Percentiles rank a stretch among this genome's conserved stretches.
Conservation (phyloP, 2,113 vertebrate genomes). For the Stomatorhinus ivindoensis region DNA sequence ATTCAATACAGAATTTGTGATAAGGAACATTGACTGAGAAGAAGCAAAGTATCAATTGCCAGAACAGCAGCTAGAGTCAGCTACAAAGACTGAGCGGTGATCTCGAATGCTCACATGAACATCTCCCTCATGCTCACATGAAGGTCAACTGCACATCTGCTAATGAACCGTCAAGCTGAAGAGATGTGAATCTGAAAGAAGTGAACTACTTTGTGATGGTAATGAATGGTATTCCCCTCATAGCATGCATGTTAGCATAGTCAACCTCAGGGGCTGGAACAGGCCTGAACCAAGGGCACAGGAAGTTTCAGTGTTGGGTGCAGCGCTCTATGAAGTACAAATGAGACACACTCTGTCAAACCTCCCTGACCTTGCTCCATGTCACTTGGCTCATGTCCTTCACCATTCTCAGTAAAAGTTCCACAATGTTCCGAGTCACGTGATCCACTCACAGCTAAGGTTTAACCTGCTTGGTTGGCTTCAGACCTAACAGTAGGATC, state of each 20-base stretch:
- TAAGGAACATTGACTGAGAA: not conserved
- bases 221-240: not conserved
- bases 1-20: not conserved
- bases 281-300: not conserved
- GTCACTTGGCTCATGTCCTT: not conserved
- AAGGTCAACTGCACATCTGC: not conserved
- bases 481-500: not conserved
- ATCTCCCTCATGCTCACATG: not conserved
- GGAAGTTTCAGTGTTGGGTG: not conserved
- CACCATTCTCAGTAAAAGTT: not conserved
- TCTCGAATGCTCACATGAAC: not conserved
- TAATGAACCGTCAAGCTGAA: not conserved
- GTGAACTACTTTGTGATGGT: not conserved
- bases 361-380: not conserved
- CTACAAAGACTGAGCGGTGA: not conserved
- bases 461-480: not conserved
- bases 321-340: conserved; percentile 39
- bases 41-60: not conserved
- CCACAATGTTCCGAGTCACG: not conserved
- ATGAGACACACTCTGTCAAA: conserved; percentile 20
- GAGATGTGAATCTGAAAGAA: not conserved
- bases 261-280: not conserved
- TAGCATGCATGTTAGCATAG: not conserved
- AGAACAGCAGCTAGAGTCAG: not conserved
- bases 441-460: not conserved